Evolutionary conservation across 1,140 invertebrate species (phyloP), one percentile per base, ranked within the genome.

Genomic region (Papilio glaucus): DNA sequence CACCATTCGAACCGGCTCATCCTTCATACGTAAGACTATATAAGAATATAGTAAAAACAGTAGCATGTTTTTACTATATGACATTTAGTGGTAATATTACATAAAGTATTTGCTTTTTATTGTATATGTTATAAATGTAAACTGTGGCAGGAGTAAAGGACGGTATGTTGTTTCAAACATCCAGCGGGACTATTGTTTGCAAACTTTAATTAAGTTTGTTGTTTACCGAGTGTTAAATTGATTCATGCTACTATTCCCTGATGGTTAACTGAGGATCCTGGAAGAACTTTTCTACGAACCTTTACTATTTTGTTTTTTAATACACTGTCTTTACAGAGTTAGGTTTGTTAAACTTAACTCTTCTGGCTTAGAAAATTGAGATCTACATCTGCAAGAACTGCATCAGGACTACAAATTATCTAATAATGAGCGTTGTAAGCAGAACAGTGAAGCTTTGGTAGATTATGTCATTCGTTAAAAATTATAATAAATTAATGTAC

Each of bases 101-200:
- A n/a, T n/a, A n/a, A n/a, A 42, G 13, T 42, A 42, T 42, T 13
- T 42, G 6, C 41, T 42, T 42, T 4, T n/a, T n/a, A n/a, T n/a
- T n/a, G n/a, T n/a, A n/a, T 15, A 45, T 15, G 41, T 15, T 15
- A 15, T 45, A 45, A 45, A 18, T 45, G 41, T 45, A 45, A 45
- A 45, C 41, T 6, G n/a, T 45, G 41, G n/a, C 41, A 45, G n/a
- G 7, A 45, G 41, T 45, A 45, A 45, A 45, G 41, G 41, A 9
- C 38, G 13, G 41, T 42, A 42, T 45, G 41, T 45, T 45, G n/a
- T 45, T 15, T 45, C n/a, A 45, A 45, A 49, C 45, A 49, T 49
- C 45, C 45, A 18, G 8, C 18, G 45, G 18, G 45, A 21, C 45
- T 49, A 21, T 49, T 49, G 45, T 49, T 49, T 49, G 18, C 45